Evolutionary conservation across 2,797 vertebrate genomes (phyloP), one percentile per base, ranked within the genome.

Genomic region (Leptatherina wallacei): DNA sequence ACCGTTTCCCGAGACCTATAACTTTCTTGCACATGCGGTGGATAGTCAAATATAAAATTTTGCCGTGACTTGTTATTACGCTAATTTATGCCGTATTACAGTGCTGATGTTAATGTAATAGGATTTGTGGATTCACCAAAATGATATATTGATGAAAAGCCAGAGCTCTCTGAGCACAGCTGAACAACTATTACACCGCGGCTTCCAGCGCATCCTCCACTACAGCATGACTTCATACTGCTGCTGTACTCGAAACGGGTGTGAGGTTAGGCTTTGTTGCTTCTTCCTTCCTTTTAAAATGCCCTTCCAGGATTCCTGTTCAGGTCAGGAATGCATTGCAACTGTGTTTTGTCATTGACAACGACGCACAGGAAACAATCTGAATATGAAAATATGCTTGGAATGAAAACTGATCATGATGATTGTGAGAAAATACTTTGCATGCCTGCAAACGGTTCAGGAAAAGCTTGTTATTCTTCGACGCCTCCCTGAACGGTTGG

Each of bases 231-330:
- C 81, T 85, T 89, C 85, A 93, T 85, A 56, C 69, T 74, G 66
- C 27, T 75, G 54, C 20, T 12, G 60, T 78, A 22, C 66, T 69
- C 72, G 78, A 18, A 79, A 59, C 49, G 49, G 70, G 61, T 36
- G 57, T 32, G 22, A 74, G 64, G 73, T 61, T 55, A 32, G 63
- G 61, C 66, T 68, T 77, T 42, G 58, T 61, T 61, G 61, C 69
- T 74, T 38, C 76, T 89, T 91, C 89, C 90, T 92, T 87, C 83
- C 84, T 82, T 61, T 75, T 59, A 75, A 72, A 81, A 60, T 52
- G 60, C 64, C 71, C 82, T 86, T 89, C 75, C 73, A 88, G 81
- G 79, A 89, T 85, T 88, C 62, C 70, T 75, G 77, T 69, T 76
- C 66, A 78, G 73, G 70, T 87, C 70, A 84, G 59, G 71, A 89